phyloP scores from a whole-genome alignment of 2,888 invertebrate species.

The Agrotis clavis region DNA sequence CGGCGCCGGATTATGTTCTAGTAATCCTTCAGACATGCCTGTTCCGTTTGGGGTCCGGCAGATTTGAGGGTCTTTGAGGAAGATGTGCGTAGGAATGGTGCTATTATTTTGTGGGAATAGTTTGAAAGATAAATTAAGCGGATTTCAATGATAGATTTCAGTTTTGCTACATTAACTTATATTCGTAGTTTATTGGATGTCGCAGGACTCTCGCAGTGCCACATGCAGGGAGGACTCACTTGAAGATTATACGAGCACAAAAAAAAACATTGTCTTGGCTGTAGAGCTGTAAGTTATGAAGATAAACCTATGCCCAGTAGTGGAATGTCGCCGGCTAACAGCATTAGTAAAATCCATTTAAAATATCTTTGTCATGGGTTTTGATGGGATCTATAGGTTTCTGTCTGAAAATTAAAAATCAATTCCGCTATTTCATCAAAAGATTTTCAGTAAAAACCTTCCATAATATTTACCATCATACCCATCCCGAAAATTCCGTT shows the following conservation, averaged over 20 bases:
- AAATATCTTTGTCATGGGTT: background rate
- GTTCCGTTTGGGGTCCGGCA: constrained; percentile 63
- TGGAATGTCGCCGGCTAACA: too few species aligned
- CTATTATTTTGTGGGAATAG: background rate
- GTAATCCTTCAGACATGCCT: constrained; percentile 72
- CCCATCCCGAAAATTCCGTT: background rate
- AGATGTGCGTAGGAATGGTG: background rate
- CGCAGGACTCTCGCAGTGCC: too few species aligned
- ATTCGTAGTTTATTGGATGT: background rate
- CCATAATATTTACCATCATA: background rate
- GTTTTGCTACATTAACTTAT: background rate
- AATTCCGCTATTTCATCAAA: background rate
- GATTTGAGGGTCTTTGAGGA: background rate
- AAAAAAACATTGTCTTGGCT: too few species aligned
- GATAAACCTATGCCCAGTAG: too few species aligned
- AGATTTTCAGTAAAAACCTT: background rate
- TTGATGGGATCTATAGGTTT: background rate
- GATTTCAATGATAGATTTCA: background rate
- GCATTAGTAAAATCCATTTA: too few species aligned
- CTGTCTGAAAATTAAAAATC: background rate
- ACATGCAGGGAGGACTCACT: too few species aligned
- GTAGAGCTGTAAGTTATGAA: too few species aligned
- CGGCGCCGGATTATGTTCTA: constrained; percentile 71
- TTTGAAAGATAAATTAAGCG: background rate
- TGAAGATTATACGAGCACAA: too few species aligned